These are phyloP conservation scores for Plagodis dolabraria DNA, from an alignment of 2,888 invertebrate species.

Conservation along the genomic window DNA sequence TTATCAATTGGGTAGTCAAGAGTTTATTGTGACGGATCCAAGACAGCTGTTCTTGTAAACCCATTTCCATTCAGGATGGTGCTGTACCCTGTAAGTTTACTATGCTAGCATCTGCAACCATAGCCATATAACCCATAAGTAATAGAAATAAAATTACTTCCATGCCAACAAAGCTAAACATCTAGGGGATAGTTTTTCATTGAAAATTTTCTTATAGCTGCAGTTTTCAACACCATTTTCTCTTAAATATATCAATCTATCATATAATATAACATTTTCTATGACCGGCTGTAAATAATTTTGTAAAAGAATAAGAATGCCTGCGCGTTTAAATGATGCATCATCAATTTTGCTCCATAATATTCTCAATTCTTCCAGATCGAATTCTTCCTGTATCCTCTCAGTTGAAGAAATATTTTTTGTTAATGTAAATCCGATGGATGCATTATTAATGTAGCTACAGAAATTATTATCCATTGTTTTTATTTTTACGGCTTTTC, in stretches of 20 bases:
- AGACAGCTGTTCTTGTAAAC: no score
- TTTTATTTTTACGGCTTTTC: constrained; percentile 71
- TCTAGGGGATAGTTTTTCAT: constrained; percentile 87
- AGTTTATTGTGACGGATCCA: no score
- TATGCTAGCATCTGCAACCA: no score
- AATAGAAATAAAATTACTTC: constrained; percentile 64
- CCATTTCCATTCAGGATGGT: no score
- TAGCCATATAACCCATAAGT: no score
- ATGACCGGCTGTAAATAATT: constrained; percentile 65
- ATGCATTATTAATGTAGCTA: constrained; percentile 58
- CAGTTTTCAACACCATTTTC: constrained; percentile 62
- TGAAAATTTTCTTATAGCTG: constrained; percentile 83
- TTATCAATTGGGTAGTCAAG: no score
- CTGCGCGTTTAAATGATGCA: constrained; percentile 57
- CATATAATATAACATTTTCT: constrained; percentile 70
- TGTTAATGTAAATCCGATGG: constrained; percentile 55
- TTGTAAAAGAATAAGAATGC: constrained; percentile 66
- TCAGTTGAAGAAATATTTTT: constrained; percentile 23
- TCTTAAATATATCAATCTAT: constrained; percentile 65
- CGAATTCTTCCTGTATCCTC: constrained; percentile 40
- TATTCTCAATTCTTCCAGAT: constrained; percentile 52
- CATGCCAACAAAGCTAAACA: constrained; percentile 85
- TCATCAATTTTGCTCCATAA: constrained; percentile 59
- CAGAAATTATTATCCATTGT: constrained; percentile 57
- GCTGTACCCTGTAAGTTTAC: no score